Conservation (phyloP, 2,888 invertebrate genomes). For the Drosophila borealis region DNA sequence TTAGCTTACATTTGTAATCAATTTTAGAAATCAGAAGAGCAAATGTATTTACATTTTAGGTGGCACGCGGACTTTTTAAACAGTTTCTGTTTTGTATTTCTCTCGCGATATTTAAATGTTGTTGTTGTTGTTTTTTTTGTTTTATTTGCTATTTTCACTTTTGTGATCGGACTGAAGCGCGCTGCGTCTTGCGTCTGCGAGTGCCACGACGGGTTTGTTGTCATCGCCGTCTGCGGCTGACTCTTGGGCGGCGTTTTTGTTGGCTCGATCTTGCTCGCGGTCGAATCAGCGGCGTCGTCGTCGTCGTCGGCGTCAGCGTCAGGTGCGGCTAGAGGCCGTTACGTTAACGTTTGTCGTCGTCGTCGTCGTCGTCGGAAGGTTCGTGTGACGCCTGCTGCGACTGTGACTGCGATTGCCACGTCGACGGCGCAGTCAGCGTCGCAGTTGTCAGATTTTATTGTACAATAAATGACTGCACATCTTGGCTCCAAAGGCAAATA, state of each 20-base stretch:
- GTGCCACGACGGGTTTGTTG: slow-evolving; percentile 79
- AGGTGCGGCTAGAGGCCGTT: slow-evolving; percentile 51
- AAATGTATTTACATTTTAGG: slow-evolving; percentile 44
- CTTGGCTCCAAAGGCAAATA: slow-evolving; percentile 56
- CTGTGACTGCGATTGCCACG: slow-evolving; percentile 22
- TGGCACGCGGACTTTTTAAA: slow-evolving; percentile 8
- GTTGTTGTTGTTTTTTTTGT: slow-evolving; percentile 5
- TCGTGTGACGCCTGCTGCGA: slow-evolving; percentile 38
- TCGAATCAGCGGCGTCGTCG: slow-evolving; percentile 36
- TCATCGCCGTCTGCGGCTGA: slow-evolving; percentile 71
- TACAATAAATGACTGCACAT: slow-evolving; percentile 71
- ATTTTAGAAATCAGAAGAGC: slow-evolving; percentile 4
- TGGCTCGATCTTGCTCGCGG: slow-evolving; percentile 76
- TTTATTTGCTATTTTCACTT: slow-evolving; percentile 60
- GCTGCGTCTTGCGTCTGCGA: slow-evolving; percentile 76
- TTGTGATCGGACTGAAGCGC: slow-evolving; percentile 55
- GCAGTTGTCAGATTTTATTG: slow-evolving; percentile 57
- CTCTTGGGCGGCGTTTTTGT: slow-evolving; percentile 77
- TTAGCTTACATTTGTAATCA: neutral
- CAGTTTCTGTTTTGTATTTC: slow-evolving; percentile 24
- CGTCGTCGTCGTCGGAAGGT: slow-evolving; percentile 52
- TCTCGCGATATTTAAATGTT: slow-evolving; percentile 22
- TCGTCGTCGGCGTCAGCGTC: slow-evolving; percentile 31
- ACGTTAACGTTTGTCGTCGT: slow-evolving; percentile 45
- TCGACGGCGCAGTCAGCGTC: slow-evolving; percentile 27